phyloP scores from a whole-genome alignment of 1,140 invertebrate genomes.

The Ceratosolen fusciceps region DNA sequence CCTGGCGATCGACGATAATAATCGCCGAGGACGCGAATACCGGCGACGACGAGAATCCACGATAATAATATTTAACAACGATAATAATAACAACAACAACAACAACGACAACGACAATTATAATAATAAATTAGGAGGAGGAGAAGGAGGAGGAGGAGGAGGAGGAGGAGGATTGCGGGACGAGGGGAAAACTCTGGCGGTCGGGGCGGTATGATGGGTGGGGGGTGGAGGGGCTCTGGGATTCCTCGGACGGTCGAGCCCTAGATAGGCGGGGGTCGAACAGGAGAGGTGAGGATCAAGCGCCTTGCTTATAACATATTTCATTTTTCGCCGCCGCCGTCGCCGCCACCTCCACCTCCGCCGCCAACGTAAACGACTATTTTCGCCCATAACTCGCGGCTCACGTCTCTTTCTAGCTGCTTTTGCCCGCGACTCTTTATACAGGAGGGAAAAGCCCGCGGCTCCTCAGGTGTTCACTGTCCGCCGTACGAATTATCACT shows the following conservation, averaged over 20 bases:
- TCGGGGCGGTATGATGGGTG: too few species aligned
- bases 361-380: slow-evolving; percentile 17
- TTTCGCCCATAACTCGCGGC: slow-evolving; percentile 60
- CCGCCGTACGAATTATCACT: slow-evolving; percentile 54
- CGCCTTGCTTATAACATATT: slow-evolving; percentile 66
- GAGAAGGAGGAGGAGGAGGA: too few species aligned
- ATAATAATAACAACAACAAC: too few species aligned
- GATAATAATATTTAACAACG: too few species aligned
- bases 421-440: slow-evolving; percentile 63
- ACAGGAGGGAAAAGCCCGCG: slow-evolving; percentile 56
- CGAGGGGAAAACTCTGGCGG: too few species aligned
- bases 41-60: too few species aligned
- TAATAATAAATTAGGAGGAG: too few species aligned
- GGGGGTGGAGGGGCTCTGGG: too few species aligned
- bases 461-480: slow-evolving; percentile 61
- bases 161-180: too few species aligned
- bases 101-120: not conserved
- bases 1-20: not conserved
- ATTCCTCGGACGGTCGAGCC: too few species aligned
- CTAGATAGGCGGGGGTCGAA: not conserved
- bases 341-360: slow-evolving; percentile 29
- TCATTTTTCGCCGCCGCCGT: slow-evolving; percentile 63
- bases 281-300: not conserved
- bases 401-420: slow-evolving; percentile 64
- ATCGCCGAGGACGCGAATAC: not conserved